Evolutionary conservation across 92 coral and sea anemone species (phyloP).

Genomic region (Porites cylindrica): DNA sequence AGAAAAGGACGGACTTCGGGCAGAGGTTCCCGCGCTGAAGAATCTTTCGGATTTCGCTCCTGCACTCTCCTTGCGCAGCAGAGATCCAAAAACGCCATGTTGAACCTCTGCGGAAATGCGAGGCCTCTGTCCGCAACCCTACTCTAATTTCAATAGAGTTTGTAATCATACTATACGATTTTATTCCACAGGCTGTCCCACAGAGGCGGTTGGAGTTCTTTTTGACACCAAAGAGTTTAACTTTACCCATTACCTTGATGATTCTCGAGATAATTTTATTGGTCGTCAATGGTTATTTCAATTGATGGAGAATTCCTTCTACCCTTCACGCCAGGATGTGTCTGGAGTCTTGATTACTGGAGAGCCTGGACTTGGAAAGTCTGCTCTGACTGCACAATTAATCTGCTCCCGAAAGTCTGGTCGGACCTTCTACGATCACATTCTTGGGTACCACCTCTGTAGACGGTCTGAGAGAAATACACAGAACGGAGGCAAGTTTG

Average conservation of each 20-base stretch:
- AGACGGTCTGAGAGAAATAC: conserved; percentile 76
- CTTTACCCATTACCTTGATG: neutral
- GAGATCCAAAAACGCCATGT: no score
- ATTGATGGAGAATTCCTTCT: neutral
- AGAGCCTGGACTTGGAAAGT: conserved; percentile 48
- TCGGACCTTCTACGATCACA: conserved; percentile 70
- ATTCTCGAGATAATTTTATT: neutral
- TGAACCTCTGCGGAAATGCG: no score
- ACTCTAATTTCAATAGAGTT: no score
- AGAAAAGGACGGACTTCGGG: no score
- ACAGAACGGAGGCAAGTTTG: conserved; percentile 79
- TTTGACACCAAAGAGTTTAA: neutral
- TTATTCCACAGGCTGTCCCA: no score
- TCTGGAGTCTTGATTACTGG: conserved; percentile 32
- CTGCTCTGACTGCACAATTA: conserved; percentile 81
- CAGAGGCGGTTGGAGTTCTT: no score
- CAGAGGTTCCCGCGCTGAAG: no score
- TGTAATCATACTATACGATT: no score
- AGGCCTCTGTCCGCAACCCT: no score
- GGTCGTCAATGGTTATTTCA: neutral
- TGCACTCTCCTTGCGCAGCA: no score
- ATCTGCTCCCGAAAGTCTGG: conserved; percentile 87
- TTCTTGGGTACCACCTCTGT: conserved; percentile 91
- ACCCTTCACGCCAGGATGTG: neutral
- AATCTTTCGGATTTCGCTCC: no score